Conservation (phyloP, 2,797 vertebrate species). For the Diplodus sargus region DNA sequence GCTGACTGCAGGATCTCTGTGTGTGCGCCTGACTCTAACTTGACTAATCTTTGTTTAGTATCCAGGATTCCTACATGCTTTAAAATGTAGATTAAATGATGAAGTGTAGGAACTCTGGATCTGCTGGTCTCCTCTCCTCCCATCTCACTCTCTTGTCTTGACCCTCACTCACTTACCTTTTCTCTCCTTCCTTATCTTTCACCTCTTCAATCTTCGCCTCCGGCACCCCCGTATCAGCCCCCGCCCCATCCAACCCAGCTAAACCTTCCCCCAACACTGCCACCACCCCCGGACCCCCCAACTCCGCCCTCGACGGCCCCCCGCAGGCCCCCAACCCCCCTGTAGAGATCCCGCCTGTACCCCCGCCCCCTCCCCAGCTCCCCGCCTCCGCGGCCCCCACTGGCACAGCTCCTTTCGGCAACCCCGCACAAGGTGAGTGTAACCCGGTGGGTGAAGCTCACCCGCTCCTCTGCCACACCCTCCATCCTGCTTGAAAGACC, state of each 20-base stretch:
- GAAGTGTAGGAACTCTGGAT: slow-evolving; percentile 42
- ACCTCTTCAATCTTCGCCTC: slow-evolving; percentile 65
- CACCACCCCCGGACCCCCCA: slow-evolving; percentile 82
- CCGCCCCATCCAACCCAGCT: slow-evolving; percentile 84
- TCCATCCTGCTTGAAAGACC: slow-evolving; percentile 30
- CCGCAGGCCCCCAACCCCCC: slow-evolving; percentile 72
- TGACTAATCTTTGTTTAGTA: slow-evolving; percentile 40
- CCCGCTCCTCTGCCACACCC: slow-evolving; percentile 20
- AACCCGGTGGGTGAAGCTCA: slow-evolving; percentile 44
- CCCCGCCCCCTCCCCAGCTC: slow-evolving; percentile 95
- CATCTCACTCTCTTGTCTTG: slow-evolving; percentile 61
- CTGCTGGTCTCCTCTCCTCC: slow-evolving; percentile 42
- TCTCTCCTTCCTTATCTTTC: slow-evolving; percentile 58
- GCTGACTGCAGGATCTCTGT: not conserved
- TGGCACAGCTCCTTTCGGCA: slow-evolving; percentile 85
- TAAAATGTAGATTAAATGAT: not conserved
- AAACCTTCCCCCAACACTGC: slow-evolving; percentile 80
- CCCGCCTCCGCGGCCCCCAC: slow-evolving; percentile 86
- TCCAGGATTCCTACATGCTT: slow-evolving; percentile 22
- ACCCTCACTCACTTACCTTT: slow-evolving; percentile 56
- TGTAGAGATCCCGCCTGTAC: slow-evolving; percentile 92
- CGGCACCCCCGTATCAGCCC: slow-evolving; percentile 87
- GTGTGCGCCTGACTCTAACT: slow-evolving; percentile 29
- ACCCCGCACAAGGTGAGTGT: slow-evolving; percentile 96
- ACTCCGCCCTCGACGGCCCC: slow-evolving; percentile 82